These are phyloP conservation scores for Tragelaphus eurycerus DNA, from an alignment of 2,797 vertebrate genomes.

Conservation along the genomic window DNA sequence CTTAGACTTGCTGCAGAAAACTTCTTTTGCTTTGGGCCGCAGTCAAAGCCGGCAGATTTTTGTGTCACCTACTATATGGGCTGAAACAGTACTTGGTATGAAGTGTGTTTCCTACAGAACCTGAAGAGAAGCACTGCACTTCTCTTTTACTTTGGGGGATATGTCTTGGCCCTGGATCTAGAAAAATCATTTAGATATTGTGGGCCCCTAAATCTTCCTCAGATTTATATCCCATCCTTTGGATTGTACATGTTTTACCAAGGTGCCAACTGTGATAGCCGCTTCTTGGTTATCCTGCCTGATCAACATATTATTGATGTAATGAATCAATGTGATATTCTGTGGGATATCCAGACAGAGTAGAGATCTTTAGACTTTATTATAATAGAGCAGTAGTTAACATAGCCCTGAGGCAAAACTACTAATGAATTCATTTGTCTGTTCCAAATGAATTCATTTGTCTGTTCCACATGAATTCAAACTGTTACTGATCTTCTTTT, in stretches of 20 bases:
- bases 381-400: slow-evolving; percentile 21
- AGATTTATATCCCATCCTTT: not conserved
- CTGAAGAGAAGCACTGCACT: not conserved
- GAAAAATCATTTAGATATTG: not conserved
- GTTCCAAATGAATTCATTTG: slow-evolving; percentile 48
- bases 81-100: not conserved
- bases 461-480: slow-evolving; percentile 56
- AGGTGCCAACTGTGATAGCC: not conserved
- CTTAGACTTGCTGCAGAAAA: not conserved
- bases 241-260: not conserved
- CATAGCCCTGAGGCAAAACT: slow-evolving; percentile 14
- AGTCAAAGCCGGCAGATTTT: not conserved
- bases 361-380: not conserved
- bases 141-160: slow-evolving; percentile 16
- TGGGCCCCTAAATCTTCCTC: not conserved
- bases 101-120: not conserved
- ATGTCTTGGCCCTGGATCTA: not conserved
- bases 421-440: slow-evolving; percentile 51
- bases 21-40: not conserved
- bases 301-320: slow-evolving; percentile 12
- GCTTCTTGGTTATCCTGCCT: slow-evolving; percentile 11
- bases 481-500: slow-evolving; percentile 20
- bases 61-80: not conserved
- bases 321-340: not conserved
- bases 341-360: not conserved